These are phyloP conservation scores for Xestia rhomboidea DNA, from an alignment of 2,888 invertebrate species.

Conservation along the genomic window DNA sequence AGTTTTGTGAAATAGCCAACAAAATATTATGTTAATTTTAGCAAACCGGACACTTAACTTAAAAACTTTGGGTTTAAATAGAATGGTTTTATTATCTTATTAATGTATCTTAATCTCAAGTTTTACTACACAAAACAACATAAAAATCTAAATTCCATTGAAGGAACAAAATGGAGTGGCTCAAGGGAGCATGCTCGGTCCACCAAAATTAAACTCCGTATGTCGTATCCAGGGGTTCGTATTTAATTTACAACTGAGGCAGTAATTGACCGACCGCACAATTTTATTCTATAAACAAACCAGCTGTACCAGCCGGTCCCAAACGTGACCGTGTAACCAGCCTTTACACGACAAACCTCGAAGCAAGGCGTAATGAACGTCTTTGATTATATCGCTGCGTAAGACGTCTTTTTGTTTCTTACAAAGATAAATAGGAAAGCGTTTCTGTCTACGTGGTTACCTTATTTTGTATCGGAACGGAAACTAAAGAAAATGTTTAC, in stretches of 20 bases:
- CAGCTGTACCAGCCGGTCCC: conserved; percentile 30
- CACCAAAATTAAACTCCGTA: conserved; percentile 24
- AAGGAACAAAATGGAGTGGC: neutral
- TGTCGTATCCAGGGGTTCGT: conserved; percentile 46
- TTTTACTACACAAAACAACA: neutral
- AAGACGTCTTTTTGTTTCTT: conserved; percentile 32
- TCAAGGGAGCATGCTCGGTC: conserved; percentile 29
- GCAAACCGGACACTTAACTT: neutral
- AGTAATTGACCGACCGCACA: conserved; percentile 73
- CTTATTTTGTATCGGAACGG: neutral
- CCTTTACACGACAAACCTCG: conserved; percentile 40
- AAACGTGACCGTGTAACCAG: conserved; percentile 69
- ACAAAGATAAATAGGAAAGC: conserved; percentile 7
- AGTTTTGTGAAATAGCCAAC: conserved; percentile 19
- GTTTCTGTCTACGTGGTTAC: conserved; percentile 13
- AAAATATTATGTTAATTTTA: neutral
- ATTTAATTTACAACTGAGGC: conserved; percentile 68
- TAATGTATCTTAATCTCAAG: neutral
- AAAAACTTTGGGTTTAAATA: neutral
- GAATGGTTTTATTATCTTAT: neutral
- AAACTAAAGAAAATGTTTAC: neutral
- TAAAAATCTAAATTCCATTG: neutral
- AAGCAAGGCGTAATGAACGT: conserved; percentile 60
- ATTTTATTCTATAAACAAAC: conserved; percentile 68
- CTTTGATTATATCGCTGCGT: conserved; percentile 54